A percentile compares a stretch with the other conserved stretches of the same genome.
These are phyloP conservation scores for Dinocampus coccinellae DNA, from an alignment of 2,888 invertebrate genomes.

Conservation along the genomic window DNA sequence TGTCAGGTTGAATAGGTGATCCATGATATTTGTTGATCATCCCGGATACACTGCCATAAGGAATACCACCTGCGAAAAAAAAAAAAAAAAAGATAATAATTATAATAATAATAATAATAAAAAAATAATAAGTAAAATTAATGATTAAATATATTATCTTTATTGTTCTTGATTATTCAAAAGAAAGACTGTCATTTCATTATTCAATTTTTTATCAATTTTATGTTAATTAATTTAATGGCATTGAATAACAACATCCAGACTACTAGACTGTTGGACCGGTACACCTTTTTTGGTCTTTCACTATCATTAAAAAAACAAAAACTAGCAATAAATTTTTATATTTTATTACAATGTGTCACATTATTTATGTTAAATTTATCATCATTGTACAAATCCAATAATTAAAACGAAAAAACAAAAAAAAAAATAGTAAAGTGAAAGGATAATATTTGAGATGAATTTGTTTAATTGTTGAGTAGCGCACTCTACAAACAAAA, in stretches of 20 bases:
- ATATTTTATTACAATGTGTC: no score
- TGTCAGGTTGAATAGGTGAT: neutral
- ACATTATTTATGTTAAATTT: neutral
- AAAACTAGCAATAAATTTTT: neutral
- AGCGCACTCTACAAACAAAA: conserved; percentile 8
- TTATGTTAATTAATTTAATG: neutral
- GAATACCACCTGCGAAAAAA: conserved; percentile 72
- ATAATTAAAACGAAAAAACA: neutral
- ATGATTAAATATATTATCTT: no score
- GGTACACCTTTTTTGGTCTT: neutral
- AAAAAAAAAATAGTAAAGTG: conserved; percentile 12
- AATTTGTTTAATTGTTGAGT: neutral
- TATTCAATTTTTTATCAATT: neutral
- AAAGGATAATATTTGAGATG: conserved; percentile 15
- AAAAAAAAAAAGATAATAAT: neutral
- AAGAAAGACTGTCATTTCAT: neutral
- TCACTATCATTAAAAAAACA: neutral
- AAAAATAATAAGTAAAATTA: no score
- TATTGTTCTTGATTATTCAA: neutral
- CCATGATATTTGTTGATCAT: conserved; percentile 71
- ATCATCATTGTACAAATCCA: no score
- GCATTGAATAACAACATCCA: neutral
- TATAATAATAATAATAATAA: no score
- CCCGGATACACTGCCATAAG: conserved; percentile 76
- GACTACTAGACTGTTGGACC: neutral